phyloP scores from a whole-genome alignment of 1,140 invertebrate genomes.

The Trichogramma pretiosum region DNA sequence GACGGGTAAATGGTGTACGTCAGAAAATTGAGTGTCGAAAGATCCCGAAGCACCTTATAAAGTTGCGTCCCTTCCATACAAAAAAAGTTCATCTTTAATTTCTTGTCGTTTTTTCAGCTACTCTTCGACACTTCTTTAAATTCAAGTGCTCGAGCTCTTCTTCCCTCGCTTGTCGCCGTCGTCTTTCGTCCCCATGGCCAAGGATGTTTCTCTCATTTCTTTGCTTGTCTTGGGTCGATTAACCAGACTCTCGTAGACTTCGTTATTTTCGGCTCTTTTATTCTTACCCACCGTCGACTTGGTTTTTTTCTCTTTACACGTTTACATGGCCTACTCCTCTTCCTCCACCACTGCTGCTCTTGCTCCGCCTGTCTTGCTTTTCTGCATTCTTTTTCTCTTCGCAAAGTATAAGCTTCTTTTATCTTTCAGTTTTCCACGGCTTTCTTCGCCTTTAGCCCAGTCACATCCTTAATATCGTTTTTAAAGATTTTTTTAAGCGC shows the following conservation, averaged over 20 bases:
- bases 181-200: conserved; percentile 12
- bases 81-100: conserved; percentile 48
- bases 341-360: conserved; percentile 16
- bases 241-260: conserved; percentile 39
- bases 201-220: conserved; percentile 47
- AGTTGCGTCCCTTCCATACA: conserved; percentile 45
- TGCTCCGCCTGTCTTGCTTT: not conserved
- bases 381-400: not conserved
- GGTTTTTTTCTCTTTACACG: conserved; percentile 14
- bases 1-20: not conserved
- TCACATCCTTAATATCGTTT: conserved; percentile 47
- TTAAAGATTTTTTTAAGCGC: conserved; percentile 46
- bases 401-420: conserved; percentile 7
- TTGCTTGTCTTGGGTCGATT: conserved; percentile 47
- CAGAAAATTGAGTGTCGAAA: conserved; percentile 22
- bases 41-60: conserved; percentile 32
- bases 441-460: conserved; percentile 20
- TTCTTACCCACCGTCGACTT: not conserved
- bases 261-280: conserved; percentile 26
- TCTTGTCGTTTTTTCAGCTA: conserved; percentile 43
- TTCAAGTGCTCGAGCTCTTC: conserved; percentile 27
- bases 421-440: conserved; percentile 10
- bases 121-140: conserved; percentile 47
- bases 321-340: conserved; percentile 11
- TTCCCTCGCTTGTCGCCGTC: conserved; percentile 11